phyloP scores from a whole-genome alignment of 2,888 invertebrate genomes.

The Agrochola litura region DNA sequence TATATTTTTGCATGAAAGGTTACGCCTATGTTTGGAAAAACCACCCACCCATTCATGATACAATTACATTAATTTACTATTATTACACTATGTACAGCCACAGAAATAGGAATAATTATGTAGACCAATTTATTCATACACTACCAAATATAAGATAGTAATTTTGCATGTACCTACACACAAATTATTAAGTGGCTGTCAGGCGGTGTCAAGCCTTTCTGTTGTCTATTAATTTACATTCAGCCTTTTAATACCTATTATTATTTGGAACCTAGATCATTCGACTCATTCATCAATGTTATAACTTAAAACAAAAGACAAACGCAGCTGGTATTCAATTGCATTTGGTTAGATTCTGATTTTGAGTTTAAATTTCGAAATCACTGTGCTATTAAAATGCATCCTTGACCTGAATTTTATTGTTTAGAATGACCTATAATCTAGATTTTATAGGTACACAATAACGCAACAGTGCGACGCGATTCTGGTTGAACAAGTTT shows the following conservation, averaged over 20 bases:
- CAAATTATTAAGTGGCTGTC: constrained; percentile 48
- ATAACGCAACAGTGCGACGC: no score
- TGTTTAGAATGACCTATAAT: not conserved
- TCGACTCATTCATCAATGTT: constrained; percentile 55
- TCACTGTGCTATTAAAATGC: not conserved
- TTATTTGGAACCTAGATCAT: constrained; percentile 26
- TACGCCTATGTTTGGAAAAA: not conserved
- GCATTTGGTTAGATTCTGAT: constrained; percentile 1
- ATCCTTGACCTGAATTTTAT: constrained; percentile 14
- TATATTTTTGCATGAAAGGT: not conserved
- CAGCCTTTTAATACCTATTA: constrained; percentile 18
- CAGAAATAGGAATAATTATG: not conserved
- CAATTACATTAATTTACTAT: not conserved
- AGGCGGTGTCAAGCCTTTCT: constrained; percentile 43
- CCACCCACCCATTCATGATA: not conserved
- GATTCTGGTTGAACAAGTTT: no score
- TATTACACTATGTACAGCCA: no score
- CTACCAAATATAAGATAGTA: not conserved
- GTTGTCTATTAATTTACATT: constrained; percentile 33
- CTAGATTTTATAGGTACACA: not conserved
- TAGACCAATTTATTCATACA: constrained; percentile 2
- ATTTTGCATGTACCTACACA: constrained; percentile 2
- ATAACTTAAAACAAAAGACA: constrained; percentile 37
- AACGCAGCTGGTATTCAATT: constrained; percentile 10
- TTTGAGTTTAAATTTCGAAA: constrained; percentile 12